Base-by-base conservation (phyloP, 1,140 invertebrate species). In the Conus betulinus region DNA sequence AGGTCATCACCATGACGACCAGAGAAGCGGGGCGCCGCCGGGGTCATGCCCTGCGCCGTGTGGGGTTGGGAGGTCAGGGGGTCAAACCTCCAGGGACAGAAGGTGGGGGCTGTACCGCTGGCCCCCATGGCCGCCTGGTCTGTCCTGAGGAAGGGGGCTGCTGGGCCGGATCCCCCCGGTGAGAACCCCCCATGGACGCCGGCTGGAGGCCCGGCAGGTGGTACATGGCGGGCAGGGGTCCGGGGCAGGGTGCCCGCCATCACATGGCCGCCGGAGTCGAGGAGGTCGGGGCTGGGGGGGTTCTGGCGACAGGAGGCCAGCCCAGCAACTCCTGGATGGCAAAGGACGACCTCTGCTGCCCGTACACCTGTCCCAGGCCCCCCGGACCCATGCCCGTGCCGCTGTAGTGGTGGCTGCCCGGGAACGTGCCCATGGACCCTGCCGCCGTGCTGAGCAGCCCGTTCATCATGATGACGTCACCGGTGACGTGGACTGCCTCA, bases 301-400 rank as follows among this genome's bases (percentile, higher is more conserved):
- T 87, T 89, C 51, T 89, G 85, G 20, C 85, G 84, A 82, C 89
- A 88, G 51, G 89, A 85, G 39, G 84, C 85, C 20, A 90, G 17
- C 89, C 89, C 57, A 90, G 85, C 23, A 90, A 84, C 76, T 90
- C 89, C 83, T 90, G 89, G 51, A 90, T 90, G 55, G 89, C 89
- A 51, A 90, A 90, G 27, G 89, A 90, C 5, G 89, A 87, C 74
- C 89, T 71, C 84, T 90, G 89, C 67, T 89, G 89, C 51, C 79
- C 55, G 87, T 88, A 90, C 83, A 90, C 85, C 74, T 84, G 89
- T n/a, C 89, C 79, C 53, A 90, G 86, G 63, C 81, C 84, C 52
- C 74, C 71, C 23, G 23, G 57, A 8, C 27, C 53, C 53, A 25
- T 57, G 57, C 60, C 86, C 67, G 79, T 51, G 11, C 63, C 27